Evolutionary conservation across 2,113 vertebrate genomes (phyloP), one percentile per base, ranked within the genome.

Genomic region (Camarhynchus parvulus): DNA sequence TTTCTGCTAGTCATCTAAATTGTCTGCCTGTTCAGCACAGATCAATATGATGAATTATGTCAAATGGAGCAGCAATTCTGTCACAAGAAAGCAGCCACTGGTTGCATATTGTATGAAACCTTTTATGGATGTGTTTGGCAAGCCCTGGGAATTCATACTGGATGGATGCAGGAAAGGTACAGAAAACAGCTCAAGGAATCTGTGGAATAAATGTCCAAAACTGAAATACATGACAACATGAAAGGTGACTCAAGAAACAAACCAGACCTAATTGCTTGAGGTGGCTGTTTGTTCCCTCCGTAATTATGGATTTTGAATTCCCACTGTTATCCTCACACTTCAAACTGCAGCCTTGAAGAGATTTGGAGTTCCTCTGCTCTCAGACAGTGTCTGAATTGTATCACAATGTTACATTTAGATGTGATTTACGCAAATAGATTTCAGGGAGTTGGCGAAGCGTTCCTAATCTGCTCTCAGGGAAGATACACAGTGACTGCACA

Each of bases 361-460:
- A 90, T 61, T 80, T 85, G 21, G n/a, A 92, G 31, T 41, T 88
- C 16, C n/a, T 92, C 44, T 83, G 2, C 56, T 88, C 49, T 75
- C 83, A 80, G 53, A 15, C 33, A 90, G 33, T n/a, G 22, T 66
- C 58, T 90, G 79, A 73, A 68, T 64, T 39, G 59, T 80, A 81
- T 89, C 64, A 91, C n/a, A 77, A 25, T 3, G 19, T 87, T 66
- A n/a, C 63, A 81, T 92, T 91, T 91, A 77, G 42, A 49, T 89
- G 42, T 58, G 47, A 90, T 94, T 81, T 86, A 91, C 67, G 7
- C 59, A 91, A 90, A 89, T 30, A 83, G 14, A 10, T 87, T 96
- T 83, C 75, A 79, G 49, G 41, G 70, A 73, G 44, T 2, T 85
- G 58, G 47, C 0, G 3, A 94, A 92, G 73, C 10, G 0, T 59